These are phyloP conservation scores for Melanocharis versteri DNA, from an alignment of 2,113 vertebrate species.

Conservation along the genomic window DNA sequence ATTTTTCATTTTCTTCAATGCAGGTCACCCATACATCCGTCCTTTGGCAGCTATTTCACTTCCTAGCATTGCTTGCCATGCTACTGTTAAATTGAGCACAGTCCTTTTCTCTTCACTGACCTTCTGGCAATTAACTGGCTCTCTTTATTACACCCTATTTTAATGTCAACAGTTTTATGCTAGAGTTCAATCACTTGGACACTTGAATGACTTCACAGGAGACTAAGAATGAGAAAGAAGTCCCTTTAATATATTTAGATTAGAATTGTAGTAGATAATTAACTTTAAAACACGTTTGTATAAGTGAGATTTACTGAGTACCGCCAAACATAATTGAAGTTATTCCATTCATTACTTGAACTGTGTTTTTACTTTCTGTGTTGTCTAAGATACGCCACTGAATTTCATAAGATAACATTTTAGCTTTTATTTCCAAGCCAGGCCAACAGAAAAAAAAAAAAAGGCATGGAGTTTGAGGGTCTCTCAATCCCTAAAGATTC, in stretches of 20 bases:
- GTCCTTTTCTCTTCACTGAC: constrained; percentile 6
- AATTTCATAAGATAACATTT: not conserved
- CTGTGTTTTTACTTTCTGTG: not conserved
- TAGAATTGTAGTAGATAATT: not conserved
- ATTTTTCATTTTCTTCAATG: not conserved
- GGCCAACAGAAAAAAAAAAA: not conserved
- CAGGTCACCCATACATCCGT: not conserved
- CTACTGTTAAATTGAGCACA: not conserved
- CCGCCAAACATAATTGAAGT: not conserved
- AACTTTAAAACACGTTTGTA: not conserved
- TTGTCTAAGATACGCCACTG: not conserved
- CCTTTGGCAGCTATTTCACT: not conserved
- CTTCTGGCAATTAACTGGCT: not conserved
- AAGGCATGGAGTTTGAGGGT: not conserved
- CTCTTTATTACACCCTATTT: constrained; percentile 21
- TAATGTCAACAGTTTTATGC: constrained; percentile 33
- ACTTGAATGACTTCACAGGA: not conserved
- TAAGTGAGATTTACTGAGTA: not conserved
- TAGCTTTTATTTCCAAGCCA: not conserved
- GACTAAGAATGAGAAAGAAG: not conserved
- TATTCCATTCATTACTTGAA: not conserved
- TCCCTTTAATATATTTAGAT: not conserved
- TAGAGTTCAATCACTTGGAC: not conserved
- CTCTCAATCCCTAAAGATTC: not conserved
- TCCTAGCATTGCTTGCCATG: not conserved